Conservation (phyloP, 2,888 invertebrate species). For the Thalpophila matura region DNA sequence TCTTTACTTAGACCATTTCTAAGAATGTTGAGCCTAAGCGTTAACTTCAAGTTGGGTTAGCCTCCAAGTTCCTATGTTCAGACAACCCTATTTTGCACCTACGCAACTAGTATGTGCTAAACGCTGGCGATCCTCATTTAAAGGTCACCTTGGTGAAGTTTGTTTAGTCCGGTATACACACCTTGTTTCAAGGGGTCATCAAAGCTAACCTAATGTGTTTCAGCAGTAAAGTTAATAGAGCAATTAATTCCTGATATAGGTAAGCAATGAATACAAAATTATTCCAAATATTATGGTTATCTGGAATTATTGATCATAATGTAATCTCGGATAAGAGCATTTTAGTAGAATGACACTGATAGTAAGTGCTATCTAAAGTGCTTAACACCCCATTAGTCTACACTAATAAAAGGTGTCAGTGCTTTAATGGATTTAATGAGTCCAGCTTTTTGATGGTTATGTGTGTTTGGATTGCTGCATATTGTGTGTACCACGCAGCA, state of each 20-base stretch:
- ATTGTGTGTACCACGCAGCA: not conserved
- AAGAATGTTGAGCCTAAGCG: too few species aligned
- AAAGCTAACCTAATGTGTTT: not conserved
- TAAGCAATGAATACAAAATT: not conserved
- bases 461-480: not conserved
- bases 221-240: not conserved
- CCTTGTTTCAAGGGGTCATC: not conserved
- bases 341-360: slow-evolving; percentile 54
- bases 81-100: not conserved
- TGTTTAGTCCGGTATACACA: slow-evolving; percentile 9
- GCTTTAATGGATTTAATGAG: slow-evolving; percentile 17
- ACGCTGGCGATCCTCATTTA: not conserved
- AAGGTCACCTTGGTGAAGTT: slow-evolving; percentile 7
- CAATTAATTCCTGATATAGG: slow-evolving; percentile 4
- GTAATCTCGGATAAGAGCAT: slow-evolving; percentile 44
- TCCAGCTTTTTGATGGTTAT: not conserved
- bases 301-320: slow-evolving; percentile 31
- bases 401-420: slow-evolving; percentile 8
- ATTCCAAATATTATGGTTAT: slow-evolving; percentile 5
- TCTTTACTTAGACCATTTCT: too few species aligned
- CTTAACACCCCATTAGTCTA: slow-evolving; percentile 58
- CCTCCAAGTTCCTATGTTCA: too few species aligned
- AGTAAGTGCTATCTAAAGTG: slow-evolving; percentile 63
- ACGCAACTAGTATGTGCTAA: not conserved
- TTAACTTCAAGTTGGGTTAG: too few species aligned